Conservation (phyloP, 2,888 invertebrate species). For the Rutpela maculata region DNA sequence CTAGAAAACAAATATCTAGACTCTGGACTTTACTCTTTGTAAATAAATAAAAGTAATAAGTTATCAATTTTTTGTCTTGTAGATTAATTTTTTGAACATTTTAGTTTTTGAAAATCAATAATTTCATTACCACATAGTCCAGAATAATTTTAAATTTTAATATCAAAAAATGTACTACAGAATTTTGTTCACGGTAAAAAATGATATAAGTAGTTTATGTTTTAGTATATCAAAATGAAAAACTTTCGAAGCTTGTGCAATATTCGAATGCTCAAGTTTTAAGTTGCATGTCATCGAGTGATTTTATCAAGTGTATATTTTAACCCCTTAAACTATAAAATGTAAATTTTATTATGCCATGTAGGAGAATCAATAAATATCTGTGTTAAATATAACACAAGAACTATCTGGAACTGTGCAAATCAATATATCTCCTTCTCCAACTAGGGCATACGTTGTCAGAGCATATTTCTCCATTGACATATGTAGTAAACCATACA, state of each 20-base stretch:
- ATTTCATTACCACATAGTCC: too few relatives aligned
- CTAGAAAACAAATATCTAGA: too few relatives aligned
- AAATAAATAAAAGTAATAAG: too few relatives aligned
- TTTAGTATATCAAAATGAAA: neutral
- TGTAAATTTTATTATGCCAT: slow-evolving; percentile 32
- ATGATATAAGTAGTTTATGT: neutral
- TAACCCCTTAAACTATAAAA: slow-evolving; percentile 20
- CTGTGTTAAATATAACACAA: slow-evolving; percentile 28
- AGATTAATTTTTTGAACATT: too few relatives aligned
- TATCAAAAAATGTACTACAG: neutral
- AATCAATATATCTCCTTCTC: slow-evolving; percentile 7
- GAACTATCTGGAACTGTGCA: neutral
- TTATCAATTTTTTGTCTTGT: too few relatives aligned
- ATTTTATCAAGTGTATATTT: slow-evolving; percentile 20
- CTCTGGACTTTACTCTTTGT: too few relatives aligned
- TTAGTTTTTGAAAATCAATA: too few relatives aligned
- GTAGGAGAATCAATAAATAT: slow-evolving; percentile 23
- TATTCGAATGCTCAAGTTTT: neutral
- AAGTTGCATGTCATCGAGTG: slow-evolving; percentile 14
- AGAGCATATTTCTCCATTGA: neutral
- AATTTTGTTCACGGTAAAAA: neutral
- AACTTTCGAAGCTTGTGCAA: neutral
- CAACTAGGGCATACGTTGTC: neutral
- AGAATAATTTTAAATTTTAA: neutral
- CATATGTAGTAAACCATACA: too few relatives aligned